Percentiles rank a stretch among this genome's conserved stretches.
Conservation (phyloP, 2,888 invertebrate species). For the Matsumyia berberina region DNA sequence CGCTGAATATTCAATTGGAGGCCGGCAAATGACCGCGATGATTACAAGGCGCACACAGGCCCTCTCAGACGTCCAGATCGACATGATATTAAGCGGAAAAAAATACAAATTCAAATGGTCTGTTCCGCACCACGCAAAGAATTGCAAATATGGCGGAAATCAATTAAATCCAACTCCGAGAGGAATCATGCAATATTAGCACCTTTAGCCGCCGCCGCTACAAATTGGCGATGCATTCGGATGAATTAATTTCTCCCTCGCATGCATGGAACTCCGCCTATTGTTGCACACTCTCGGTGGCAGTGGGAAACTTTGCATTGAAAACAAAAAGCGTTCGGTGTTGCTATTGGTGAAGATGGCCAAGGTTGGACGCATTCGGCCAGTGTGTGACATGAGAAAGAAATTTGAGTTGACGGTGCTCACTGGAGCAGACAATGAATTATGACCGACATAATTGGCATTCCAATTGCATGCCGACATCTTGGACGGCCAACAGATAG, state of each 20-base stretch:
- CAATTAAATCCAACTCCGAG: not conserved
- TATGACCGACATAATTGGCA: conserved; percentile 4
- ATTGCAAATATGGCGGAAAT: conserved; percentile 59
- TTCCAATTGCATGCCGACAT: conserved; percentile 44
- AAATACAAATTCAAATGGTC: conserved; percentile 45
- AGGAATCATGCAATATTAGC: conserved; percentile 40
- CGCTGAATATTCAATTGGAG: conserved; percentile 49
- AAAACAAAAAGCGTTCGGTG: conserved; percentile 22
- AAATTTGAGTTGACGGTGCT: conserved; percentile 50
- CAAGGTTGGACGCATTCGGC: conserved; percentile 44
- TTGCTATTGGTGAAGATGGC: conserved; percentile 59
- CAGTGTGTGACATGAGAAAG: conserved; percentile 26
- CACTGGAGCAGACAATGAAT: conserved; percentile 50
- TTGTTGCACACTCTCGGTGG: conserved; percentile 12
- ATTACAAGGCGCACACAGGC: conserved; percentile 32
- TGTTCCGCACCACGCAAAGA: conserved; percentile 18
- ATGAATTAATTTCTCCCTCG: conserved; percentile 29
- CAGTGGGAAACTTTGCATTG: conserved; percentile 46
- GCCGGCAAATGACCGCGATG: conserved; percentile 25
- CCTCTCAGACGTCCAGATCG: conserved; percentile 30
- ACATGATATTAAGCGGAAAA: conserved; percentile 27
- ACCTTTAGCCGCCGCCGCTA: conserved; percentile 18
- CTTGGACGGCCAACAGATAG: conserved; percentile 37
- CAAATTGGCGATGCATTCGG: no score
- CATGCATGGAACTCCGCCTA: conserved; percentile 63